Evolutionary conservation across 1,140 invertebrate genomes (phyloP).

Genomic region (Parasteatoda tepidariorum): DNA sequence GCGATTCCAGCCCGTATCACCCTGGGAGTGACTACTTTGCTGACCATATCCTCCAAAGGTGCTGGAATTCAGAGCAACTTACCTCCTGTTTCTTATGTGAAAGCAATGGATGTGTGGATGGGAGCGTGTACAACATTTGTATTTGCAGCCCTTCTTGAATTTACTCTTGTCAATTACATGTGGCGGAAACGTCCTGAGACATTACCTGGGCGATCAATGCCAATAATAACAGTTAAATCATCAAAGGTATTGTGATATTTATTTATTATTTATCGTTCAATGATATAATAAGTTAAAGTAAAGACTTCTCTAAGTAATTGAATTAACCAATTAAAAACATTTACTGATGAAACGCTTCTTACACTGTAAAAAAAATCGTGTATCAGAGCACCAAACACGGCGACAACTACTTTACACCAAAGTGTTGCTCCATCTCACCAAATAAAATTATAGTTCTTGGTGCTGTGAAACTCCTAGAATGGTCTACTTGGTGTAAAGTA

Average conservation of each 20-base stretch:
- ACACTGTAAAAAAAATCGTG: no score
- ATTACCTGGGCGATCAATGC: constrained; percentile 18
- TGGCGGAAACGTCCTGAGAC: constrained; percentile 61
- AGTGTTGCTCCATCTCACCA: no score
- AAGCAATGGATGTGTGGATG: constrained; percentile 74
- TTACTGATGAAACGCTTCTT: no score
- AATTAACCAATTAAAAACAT: no score
- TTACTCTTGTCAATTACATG: constrained; percentile 69
- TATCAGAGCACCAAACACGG: no score
- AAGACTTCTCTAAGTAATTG: no score
- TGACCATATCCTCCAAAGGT: constrained; percentile 73
- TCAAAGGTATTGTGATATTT: constrained; percentile 54
- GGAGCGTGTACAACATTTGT: constrained; percentile 71
- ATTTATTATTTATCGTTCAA: no score
- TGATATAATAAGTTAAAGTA: no score
- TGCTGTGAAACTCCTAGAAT: no score
- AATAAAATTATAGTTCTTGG: no score
- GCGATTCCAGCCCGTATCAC: constrained; percentile 76
- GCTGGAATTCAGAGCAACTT: constrained; percentile 64
- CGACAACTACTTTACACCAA: no score
- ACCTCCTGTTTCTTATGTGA: constrained; percentile 71
- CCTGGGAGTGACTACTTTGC: constrained; percentile 75
- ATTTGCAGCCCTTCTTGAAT: constrained; percentile 69
- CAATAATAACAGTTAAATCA: constrained; percentile 53
- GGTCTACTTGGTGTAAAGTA: no score